phyloP scores from a whole-genome alignment of 2,797 vertebrate genomes.

The Sphenopsis melanotis region DNA sequence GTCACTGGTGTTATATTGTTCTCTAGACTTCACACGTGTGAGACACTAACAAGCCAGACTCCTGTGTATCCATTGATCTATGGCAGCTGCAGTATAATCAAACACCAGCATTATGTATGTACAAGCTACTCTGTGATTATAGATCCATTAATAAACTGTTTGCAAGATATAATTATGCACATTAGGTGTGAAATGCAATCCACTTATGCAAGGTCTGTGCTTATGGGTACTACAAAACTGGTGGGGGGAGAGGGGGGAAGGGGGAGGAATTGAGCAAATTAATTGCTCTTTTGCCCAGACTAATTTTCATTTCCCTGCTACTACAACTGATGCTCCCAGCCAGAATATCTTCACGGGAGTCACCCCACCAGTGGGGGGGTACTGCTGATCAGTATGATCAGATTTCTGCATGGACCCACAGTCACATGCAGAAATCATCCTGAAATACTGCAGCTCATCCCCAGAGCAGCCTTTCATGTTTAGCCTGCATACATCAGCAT shows the following conservation, averaged over 20 bases:
- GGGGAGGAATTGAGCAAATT: background rate
- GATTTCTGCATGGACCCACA: background rate
- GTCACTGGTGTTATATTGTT: background rate
- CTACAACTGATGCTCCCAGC: background rate
- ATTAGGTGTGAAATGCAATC: slow-evolving; percentile 19
- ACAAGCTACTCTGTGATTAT: slow-evolving; percentile 37
- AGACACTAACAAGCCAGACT: background rate
- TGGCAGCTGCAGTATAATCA: slow-evolving; percentile 32
- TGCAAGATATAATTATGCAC: slow-evolving; percentile 41
- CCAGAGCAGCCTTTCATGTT: background rate
- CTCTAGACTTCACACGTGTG: background rate
- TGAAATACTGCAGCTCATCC: background rate
- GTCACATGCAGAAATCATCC: background rate
- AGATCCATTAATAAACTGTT: slow-evolving; percentile 55
- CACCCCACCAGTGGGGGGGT: background rate
- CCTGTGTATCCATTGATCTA: slow-evolving; percentile 27
- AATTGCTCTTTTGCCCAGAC: background rate
- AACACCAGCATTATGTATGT: background rate
- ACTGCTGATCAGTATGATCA: background rate
- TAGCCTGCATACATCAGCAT: background rate
- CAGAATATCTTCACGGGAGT: background rate
- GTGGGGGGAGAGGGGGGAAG: background rate
- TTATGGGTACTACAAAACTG: background rate
- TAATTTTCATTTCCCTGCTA: background rate
- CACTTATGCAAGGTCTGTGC: background rate